Percentiles rank a stretch among this genome's conserved stretches.
These are phyloP conservation scores for Stenopsyche tienmushanensis DNA, from an alignment of 1,140 invertebrate species.

Conservation along the genomic window DNA sequence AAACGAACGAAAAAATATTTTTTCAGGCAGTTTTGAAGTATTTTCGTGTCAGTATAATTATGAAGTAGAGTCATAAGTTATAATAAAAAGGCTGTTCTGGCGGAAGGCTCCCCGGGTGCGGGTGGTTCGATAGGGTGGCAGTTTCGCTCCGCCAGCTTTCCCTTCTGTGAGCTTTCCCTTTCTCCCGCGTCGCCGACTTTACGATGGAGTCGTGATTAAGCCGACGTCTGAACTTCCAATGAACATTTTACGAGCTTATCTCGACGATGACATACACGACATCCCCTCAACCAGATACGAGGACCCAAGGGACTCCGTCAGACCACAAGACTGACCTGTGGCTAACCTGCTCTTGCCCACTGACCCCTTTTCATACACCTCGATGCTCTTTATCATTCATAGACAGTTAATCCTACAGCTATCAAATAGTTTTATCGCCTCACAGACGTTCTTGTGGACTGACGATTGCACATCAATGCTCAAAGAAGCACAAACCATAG, in stretches of 20 bases:
- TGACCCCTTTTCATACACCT: not conserved
- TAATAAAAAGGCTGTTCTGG: constrained; percentile 15
- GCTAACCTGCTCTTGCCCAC: not conserved
- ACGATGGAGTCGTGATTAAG: constrained; percentile 29
- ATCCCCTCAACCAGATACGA: not conserved
- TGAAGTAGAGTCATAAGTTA: constrained; percentile 15
- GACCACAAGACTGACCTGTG: not conserved
- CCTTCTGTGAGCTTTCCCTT: not conserved
- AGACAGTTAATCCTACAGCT: no score
- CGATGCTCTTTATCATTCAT: not conserved
- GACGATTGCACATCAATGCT: no score
- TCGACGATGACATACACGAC: not conserved
- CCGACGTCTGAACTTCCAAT: constrained; percentile 21
- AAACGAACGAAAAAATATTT: not conserved
- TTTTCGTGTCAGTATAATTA: constrained; percentile 15
- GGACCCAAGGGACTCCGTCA: not conserved
- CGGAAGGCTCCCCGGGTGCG: not conserved
- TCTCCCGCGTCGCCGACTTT: constrained; percentile 14
- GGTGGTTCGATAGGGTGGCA: not conserved
- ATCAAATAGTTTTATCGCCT: no score
- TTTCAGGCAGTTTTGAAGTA: constrained; percentile 3
- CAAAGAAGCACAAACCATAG: no score
- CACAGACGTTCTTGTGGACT: no score
- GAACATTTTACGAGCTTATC: constrained; percentile 29
- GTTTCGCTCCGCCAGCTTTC: not conserved